Conservation (phyloP, 2,797 vertebrate species). For the Darevskia mixta region DNA sequence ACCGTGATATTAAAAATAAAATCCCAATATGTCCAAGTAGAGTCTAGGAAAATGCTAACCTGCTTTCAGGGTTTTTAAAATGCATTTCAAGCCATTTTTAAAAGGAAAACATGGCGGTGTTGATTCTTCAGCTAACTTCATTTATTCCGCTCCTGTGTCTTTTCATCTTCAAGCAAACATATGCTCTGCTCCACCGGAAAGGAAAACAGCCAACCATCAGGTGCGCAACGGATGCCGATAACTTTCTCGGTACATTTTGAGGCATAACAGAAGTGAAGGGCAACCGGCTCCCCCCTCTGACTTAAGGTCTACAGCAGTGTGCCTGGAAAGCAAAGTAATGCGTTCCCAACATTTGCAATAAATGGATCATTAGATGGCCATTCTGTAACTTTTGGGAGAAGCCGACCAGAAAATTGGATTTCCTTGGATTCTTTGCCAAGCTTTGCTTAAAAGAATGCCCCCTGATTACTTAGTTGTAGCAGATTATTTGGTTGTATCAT, state of each 20-base stretch:
- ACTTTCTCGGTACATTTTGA: not conserved
- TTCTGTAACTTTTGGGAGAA: constrained; percentile 8
- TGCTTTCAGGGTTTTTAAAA: not conserved
- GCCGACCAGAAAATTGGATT: constrained; percentile 37
- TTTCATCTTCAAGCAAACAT: constrained; percentile 4
- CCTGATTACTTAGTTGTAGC: constrained; percentile 24
- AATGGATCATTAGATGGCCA: constrained; percentile 40
- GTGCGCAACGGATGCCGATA: not conserved
- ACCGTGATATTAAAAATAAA: not conserved
- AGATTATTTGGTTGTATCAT: constrained; percentile 37
- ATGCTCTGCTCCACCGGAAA: not conserved
- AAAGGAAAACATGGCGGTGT: not conserved
- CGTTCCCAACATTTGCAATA: constrained; percentile 24
- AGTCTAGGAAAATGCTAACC: constrained; percentile 10
- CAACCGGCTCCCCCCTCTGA: constrained; percentile 10
- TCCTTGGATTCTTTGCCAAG: constrained; percentile 5
- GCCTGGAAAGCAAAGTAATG: constrained; percentile 28
- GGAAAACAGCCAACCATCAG: not conserved
- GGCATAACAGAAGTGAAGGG: not conserved
- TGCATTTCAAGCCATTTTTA: not conserved
- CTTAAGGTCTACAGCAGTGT: not conserved
- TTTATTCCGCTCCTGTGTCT: not conserved
- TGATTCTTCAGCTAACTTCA: not conserved
- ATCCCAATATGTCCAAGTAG: not conserved
- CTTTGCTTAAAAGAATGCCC: constrained; percentile 46